Base-by-base conservation (phyloP, 2,888 invertebrate genomes). In the Apantesis nais region DNA sequence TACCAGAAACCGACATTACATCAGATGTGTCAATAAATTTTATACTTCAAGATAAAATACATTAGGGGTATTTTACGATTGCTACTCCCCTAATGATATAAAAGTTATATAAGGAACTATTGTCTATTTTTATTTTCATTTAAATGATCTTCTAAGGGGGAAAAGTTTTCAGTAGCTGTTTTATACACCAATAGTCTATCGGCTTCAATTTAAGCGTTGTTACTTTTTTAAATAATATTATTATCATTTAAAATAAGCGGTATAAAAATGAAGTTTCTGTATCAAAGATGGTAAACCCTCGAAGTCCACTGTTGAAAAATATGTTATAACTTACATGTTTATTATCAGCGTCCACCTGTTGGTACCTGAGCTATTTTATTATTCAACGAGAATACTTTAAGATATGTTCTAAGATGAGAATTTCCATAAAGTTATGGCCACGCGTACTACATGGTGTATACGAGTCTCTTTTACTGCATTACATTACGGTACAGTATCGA, bases 1-100 rank as follows among this genome's bases (percentile, higher is more conserved):
- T 89, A 68, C 25, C 29, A 67, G 29, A 48, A 62, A 61, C 61
- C 62, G 88, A 88, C 88, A 86, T 86, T 88, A 83, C 84, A 86
- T 87, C 87, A 86, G 89, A 91, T 85, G 90, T 89, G 92, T 93
- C 92, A 92, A 93, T 93, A 93, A 88, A 92, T 92, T 93, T 93
- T 93, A 93, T 92, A 91, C 92, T 86, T 88, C 82, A 84, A 92
- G 93, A 94, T 93, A 93, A 92, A 93, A 89, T 86, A 90, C 91
- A 93, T 93, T 93, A 89, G 88, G 84, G 85, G 85, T 90, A 90
- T 86, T 93, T 93, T 93, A 93, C 90, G 92, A 93, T 90, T 83
- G 79, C 85, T 90, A 91, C 90, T 91, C 93, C 93, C 92, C 92
- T 94, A 93, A 94, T 93, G 92, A 94, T 86, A 85, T 78, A 84